Evolutionary conservation across 2,797 vertebrate species (phyloP).

Genomic region (Tenualosa thibaudeaui): DNA sequence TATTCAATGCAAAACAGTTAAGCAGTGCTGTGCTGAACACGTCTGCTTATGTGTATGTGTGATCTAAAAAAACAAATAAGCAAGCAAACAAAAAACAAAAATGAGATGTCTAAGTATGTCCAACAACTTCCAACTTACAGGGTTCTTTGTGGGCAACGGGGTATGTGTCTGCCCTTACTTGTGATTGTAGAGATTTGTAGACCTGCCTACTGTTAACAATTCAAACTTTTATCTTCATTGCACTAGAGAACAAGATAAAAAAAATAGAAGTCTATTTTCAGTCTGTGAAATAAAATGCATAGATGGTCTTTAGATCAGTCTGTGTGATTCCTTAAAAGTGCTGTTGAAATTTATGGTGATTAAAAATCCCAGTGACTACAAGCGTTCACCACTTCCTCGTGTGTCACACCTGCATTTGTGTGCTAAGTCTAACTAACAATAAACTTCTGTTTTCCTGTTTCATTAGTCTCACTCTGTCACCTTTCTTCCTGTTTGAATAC

Average conservation of each 20-base stretch:
- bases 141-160: conserved; percentile 15
- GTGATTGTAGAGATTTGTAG: conserved; percentile 25
- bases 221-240: conserved; percentile 23
- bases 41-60: conserved; percentile 25
- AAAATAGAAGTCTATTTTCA: conserved; percentile 22
- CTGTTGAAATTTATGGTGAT: conserved; percentile 34
- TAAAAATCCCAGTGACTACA: neutral
- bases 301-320: conserved; percentile 13
- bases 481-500: too few species aligned
- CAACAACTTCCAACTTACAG: conserved; percentile 15
- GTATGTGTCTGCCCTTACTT: conserved; percentile 19
- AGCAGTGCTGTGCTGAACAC: conserved; percentile 21
- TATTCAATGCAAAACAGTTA: conserved; percentile 38
- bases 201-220: conserved; percentile 42
- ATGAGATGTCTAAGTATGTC: neutral
- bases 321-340: conserved; percentile 25
- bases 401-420: conserved; percentile 36
- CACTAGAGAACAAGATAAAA: conserved; percentile 14
- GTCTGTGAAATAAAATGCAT: conserved; percentile 7
- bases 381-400: neutral
- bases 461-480: neutral
- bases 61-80: conserved; percentile 17
- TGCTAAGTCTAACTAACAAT: conserved; percentile 39
- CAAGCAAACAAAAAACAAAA: neutral
- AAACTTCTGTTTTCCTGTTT: conserved; percentile 38